Base-by-base conservation (phyloP, 37 sponge, comb jelly and placozoan genomes). In the Axinella damicornis region DNA sequence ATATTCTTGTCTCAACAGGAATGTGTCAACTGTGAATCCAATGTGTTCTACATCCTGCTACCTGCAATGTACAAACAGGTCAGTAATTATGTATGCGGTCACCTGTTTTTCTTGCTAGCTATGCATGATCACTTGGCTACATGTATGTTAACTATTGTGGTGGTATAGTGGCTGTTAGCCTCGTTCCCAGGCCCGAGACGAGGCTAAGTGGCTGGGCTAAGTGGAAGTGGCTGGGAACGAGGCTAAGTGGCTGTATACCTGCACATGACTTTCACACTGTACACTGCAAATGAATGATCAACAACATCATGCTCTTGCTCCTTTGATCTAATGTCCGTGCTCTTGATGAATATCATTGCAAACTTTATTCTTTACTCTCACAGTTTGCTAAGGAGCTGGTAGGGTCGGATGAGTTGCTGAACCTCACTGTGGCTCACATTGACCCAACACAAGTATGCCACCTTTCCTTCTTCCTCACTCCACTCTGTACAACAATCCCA, bases 381-480 rank as follows among this genome's bases (percentile, higher is more conserved):
- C 46, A 92, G 79, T 88, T 91, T 65, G 54, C 58, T 27, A 68
- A 70, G 9, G 77, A 67, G 5, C n/a, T 92, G 40, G 56, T 82
- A 0, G 90, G 89, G 0, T 66, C n/a, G n/a, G 67, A 38, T 5
- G 81, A 79, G 52, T 37, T 95, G 20, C 36, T 95, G 27, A 24
- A 78, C 21, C 62, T 87, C 1, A 69, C 89, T 1, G 92, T 92
- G 14, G 54, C 90, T 1, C 85, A 86, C 36, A 77, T 88, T 58
- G 89, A 91, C 46, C 95, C 95, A 2, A 17, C 55, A 18, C 94
- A 93, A 37, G 90, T 93, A 54, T 11, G 38, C 25, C 16, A 14
- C 57, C 17, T 65, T n/a, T n/a, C n/a, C n/a, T n/a, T n/a, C n/a
- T n/a, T n/a, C n/a, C n/a, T n/a, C n/a, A n/a, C n/a, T n/a, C n/a